Evolutionary conservation across 2,888 invertebrate species (phyloP), one percentile per base, ranked within the genome.

Genomic region (Trisateles emortualis): DNA sequence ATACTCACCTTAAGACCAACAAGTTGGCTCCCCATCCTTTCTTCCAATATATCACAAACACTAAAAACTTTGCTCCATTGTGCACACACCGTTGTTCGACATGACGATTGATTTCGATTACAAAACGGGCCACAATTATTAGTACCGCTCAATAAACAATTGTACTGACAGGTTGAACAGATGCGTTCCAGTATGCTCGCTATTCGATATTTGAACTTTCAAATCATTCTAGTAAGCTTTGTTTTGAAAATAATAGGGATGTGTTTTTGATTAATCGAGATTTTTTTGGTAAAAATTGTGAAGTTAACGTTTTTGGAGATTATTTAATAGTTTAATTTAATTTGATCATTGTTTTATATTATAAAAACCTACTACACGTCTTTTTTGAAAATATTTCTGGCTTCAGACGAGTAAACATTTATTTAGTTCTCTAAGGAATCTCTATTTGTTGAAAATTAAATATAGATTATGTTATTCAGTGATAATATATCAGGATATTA

Each of bases 91-190:
- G 83, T 87, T 90, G 87, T 87, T 83, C 83, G 82, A 83, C 84
- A 86, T 85, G 82, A 83, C 87, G 88, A 88, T 88, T 87, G 90
- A 87, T 88, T 85, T 79, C 82, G 82, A 53, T 53, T 86, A 90
- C 88, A 89, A 88, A 88, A 84, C 85, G 76, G 76, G 72, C 77
- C 68, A 83, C 84, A 87, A 87, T 87, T 87, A 88, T 87, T 86
- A 86, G 60, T 79, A 79, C 78, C 78, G 69, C 69, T 68, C 64
- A 59, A 68, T 74, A 66, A 68, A 79, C 78, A 80, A 79, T 76
- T 61, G 69, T 19, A 26, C 51, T 78, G 81, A 74, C 83, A 83
- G 83, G 83, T 82, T 71, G 69, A 70, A 59, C 70, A 72, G 74
- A 77, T 73, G 72, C 72, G 78, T 38, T 59, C 54, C 59, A 64